Base-by-base conservation (phyloP, 64 coral and sea anemone genomes). In the Pocillopora damicornis region DNA sequence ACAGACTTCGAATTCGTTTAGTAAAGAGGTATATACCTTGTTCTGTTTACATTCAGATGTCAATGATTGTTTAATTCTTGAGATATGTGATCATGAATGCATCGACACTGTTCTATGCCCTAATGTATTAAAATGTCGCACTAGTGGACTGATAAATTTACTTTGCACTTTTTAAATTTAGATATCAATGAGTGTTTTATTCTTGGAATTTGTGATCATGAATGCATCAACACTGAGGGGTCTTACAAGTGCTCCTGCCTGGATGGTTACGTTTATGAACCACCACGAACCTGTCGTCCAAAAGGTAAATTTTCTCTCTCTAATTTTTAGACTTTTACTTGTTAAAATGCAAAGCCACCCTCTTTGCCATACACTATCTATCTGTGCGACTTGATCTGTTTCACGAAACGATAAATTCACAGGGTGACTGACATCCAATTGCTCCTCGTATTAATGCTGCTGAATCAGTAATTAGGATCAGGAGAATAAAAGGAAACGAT, bases 201-300 rank as follows among this genome's bases (percentile, higher is more conserved):
- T 13, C 30, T 83, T 76, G 86, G 76, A 62, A 30, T 72, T 34
- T 98, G 95, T 90, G 92, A 91, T 86, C 95, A 98, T 76, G 59
- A 90, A 51, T 98, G 95, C 56, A 11, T 87, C 35, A 98, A 98
- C 51, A 86, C 71, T 30, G 62, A 75, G 22, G 95, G 95, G 2
- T 94, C 95, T 18, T 94, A 92, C 60, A 89, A 92, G 58, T 98
- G 96, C 87, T 77, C 71, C 15, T 98, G 96, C 80, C 51, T 83
- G 13, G 63, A 87, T 15, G 88, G 87, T 25, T 98, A 94, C 65
- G 65, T 92, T 7, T 77, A 92, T 76, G 74, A 89, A 60, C 56
- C 76, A 23, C 87, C 89, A 35, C 82, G 59, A 22, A 92, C 86
- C 15, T 98, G 96, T 59, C 91, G 84, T 65, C 90, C 96, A 37